Evolutionary conservation across 2,797 vertebrate species (phyloP).

Genomic region (Dipus sagitta): DNA sequence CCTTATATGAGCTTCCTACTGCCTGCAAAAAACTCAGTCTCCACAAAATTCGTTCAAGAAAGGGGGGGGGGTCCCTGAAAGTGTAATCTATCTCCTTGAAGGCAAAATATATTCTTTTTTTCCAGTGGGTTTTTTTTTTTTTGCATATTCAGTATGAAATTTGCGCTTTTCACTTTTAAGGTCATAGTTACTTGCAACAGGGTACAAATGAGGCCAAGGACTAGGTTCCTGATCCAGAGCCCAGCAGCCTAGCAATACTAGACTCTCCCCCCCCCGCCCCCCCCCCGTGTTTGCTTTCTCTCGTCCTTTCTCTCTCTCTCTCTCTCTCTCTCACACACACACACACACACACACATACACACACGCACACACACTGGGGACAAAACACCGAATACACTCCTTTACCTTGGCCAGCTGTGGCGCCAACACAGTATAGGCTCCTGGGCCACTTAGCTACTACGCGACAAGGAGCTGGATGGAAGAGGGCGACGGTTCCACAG

Average conservation of each 20-base stretch:
- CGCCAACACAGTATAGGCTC: not conserved
- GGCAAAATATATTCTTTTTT: slow-evolving; percentile 30
- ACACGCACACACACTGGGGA: not conserved
- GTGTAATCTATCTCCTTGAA: not conserved
- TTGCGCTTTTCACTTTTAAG: slow-evolving; percentile 54
- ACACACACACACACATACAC: not conserved
- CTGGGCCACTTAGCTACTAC: too few relatives aligned
- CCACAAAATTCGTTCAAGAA: slow-evolving; percentile 61
- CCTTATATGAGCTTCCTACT: not conserved
- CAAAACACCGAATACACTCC: slow-evolving; percentile 45
- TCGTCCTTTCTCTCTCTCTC: not conserved
- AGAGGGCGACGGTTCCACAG: not conserved
- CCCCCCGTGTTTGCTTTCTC: not conserved
- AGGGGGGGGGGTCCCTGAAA: slow-evolving; percentile 48
- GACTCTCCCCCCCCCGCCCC: not conserved
- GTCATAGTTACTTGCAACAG: slow-evolving; percentile 34
- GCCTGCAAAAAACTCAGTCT: slow-evolving; percentile 38
- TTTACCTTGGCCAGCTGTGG: slow-evolving; percentile 80
- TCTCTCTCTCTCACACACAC: not conserved
- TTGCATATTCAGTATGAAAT: slow-evolving; percentile 44
- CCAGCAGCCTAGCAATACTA: slow-evolving; percentile 30
- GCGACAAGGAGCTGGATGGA: not conserved
- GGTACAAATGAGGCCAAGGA: slow-evolving; percentile 66
- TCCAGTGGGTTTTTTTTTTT: not conserved
- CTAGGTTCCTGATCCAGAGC: slow-evolving; percentile 55